Evolutionary conservation across 2,797 vertebrate species (phyloP).

Genomic region (Enteromius afrohamiltoni): DNA sequence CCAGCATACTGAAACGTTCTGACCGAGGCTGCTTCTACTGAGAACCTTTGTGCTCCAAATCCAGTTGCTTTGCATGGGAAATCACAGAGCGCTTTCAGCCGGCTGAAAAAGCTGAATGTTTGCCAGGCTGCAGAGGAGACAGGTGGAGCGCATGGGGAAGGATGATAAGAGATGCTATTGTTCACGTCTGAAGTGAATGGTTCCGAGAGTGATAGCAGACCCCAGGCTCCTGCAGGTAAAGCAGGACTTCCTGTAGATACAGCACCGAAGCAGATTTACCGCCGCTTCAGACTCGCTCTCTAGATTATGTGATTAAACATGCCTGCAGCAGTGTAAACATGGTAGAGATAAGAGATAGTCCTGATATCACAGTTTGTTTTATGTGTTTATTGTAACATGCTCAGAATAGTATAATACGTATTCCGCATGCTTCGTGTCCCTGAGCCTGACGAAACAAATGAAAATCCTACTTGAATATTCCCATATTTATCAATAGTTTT

Average conservation of each 20-base stretch:
- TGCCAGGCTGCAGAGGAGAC: conserved; percentile 42
- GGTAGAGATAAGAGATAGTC: conserved; percentile 42
- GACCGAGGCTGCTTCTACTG: conserved; percentile 23
- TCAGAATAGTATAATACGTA: neutral
- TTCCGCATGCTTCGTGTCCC: neutral
- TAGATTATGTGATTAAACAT: conserved; percentile 55
- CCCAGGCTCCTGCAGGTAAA: conserved; percentile 4
- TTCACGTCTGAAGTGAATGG: conserved; percentile 29
- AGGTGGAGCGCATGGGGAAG: conserved; percentile 36
- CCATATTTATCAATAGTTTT: conserved; percentile 11
- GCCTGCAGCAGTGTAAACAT: conserved; percentile 44
- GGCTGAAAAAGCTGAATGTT: conserved; percentile 53
- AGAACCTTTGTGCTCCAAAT: conserved; percentile 49
- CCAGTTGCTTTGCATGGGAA: conserved; percentile 22
- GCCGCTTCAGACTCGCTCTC: conserved; percentile 16
- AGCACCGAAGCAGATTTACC: conserved; percentile 15
- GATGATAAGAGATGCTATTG: conserved; percentile 55
- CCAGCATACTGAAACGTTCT: conserved; percentile 14
- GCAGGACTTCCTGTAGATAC: conserved; percentile 39
- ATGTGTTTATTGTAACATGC: conserved; percentile 26
- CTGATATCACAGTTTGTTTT: conserved; percentile 24
- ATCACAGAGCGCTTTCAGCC: conserved; percentile 48
- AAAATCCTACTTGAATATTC: neutral
- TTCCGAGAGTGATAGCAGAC: conserved; percentile 29
- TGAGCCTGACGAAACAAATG: neutral